A percentile compares a stretch with the other conserved stretches of the same genome.
Conservation (phyloP, 2,113 vertebrate species). For the Anolis sagrei region DNA sequence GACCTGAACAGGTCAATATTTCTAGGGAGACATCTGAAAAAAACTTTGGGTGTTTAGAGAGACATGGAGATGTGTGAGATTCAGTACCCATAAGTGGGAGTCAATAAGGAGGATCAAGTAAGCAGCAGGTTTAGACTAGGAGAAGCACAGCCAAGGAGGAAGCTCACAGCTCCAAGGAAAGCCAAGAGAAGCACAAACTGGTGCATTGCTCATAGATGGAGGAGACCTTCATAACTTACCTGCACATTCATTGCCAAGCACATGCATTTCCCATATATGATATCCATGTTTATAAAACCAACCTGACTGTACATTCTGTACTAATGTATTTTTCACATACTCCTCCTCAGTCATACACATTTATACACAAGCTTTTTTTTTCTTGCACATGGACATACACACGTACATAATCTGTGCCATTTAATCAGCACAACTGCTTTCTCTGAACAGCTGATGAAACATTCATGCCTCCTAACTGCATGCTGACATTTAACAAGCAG, state of each 20-base stretch:
- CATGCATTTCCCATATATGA: not conserved
- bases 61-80: not conserved
- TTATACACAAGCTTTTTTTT: slow-evolving; percentile 15
- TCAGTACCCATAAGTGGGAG: not conserved
- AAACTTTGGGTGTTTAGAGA: not conserved
- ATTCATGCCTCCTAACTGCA: slow-evolving; percentile 61
- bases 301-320: not conserved
- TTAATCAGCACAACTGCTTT: slow-evolving; percentile 61
- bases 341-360: not conserved
- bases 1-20: not conserved
- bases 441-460: slow-evolving; percentile 59
- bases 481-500: slow-evolving; percentile 53
- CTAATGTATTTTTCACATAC: not conserved
- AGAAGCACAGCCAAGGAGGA: not conserved
- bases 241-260: not conserved
- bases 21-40: not conserved
- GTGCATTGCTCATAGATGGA: not conserved
- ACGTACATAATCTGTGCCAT: fast-evolving
- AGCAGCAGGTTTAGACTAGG: not conserved
- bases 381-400: too few relatives aligned
- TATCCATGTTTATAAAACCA: not conserved
- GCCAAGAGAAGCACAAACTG: not conserved
- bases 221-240: not conserved
- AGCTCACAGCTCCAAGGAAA: not conserved
- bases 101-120: not conserved